Conservation (phyloP, 2,888 invertebrate species). For the Crioceris asparagi region DNA sequence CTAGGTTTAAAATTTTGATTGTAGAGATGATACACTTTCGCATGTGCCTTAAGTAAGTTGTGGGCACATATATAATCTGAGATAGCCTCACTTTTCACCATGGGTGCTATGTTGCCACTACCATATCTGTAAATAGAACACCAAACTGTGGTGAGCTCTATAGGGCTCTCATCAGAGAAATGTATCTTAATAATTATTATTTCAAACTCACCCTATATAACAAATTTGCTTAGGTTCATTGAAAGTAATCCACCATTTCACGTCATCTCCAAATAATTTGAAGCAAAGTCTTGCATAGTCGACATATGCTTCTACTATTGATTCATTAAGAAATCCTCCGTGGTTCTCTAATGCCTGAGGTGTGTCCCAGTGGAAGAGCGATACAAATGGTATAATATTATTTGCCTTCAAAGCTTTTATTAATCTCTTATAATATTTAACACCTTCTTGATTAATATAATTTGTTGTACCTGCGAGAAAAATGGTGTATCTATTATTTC, state of each 20-base stretch:
- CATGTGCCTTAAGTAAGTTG: slow-evolving; percentile 6
- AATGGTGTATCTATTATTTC: too few species aligned
- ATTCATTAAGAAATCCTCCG: slow-evolving; percentile 4
- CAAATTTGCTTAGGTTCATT: slow-evolving; percentile 39
- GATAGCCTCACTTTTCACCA: not conserved
- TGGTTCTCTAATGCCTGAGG: slow-evolving; percentile 1
- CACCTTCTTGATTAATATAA: slow-evolving; percentile 1
- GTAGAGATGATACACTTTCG: slow-evolving; percentile 5
- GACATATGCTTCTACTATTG: slow-evolving; percentile 29
- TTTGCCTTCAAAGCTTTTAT: slow-evolving; percentile 2
- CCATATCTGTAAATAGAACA: too few species aligned
- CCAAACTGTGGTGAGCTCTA: too few species aligned
- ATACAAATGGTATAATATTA: slow-evolving; percentile 4
- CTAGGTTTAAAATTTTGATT: not conserved
- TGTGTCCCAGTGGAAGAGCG: slow-evolving; percentile 4
- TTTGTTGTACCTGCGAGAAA: not conserved
- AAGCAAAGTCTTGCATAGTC: slow-evolving; percentile 42
- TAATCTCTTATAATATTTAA: slow-evolving; percentile 3
- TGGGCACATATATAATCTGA: slow-evolving; percentile 5
- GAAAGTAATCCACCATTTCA: slow-evolving; percentile 42
- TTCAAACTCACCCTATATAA: slow-evolving; percentile 16
- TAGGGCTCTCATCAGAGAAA: too few species aligned
- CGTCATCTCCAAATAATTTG: slow-evolving; percentile 24
- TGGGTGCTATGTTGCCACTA: slow-evolving; percentile 1
- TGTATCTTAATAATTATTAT: too few species aligned